Base-by-base conservation (phyloP, 2,888 invertebrate species). In the Halocaridina rubra region DNA sequence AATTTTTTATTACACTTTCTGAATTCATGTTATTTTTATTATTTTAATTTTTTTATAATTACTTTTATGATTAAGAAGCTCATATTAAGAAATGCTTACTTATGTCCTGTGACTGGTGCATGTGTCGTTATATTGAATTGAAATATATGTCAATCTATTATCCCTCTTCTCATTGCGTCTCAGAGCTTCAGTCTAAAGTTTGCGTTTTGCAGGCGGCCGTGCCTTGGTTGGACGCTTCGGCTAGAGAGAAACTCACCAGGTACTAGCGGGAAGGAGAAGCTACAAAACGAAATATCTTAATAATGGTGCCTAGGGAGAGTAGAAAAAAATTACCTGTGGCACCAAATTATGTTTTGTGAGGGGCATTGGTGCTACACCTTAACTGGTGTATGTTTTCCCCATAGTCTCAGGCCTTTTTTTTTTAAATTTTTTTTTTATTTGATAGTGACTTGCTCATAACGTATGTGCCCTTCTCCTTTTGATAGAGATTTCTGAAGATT, bases 201-300 rank as follows among this genome's bases (percentile, higher is more conserved):
- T 86, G 82, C 86, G 86, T 86, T 86, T 86, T 86, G 86, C 86
- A 86, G 86, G 86, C 82, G 77, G 79, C 79, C 74, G 71, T 80
- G 84, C 84, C 84, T 80, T 84, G 84, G 84, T 80, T 75, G 84
- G 84, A 84, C 84, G 79, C 84, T 84, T 77, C 84, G 84, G 84
- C 79, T 80, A 80, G 84, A 80, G 84, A 46, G 74, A 80, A n/a
- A n/a, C 79, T 75, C 84, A 75, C 32, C 84, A 84, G 84, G 84
- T 84, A 84, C 84, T 84, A 84, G 82, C 82, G 82, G 78, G 82
- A 74, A 78, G n/a, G n/a, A n/a, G 82, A 84, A 78, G 82, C 67
- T 61, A 71, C 82, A 19, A 64, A 77, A 72, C 78, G 69, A 69
- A 78, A 72, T 84, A 53, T 77, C 71, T 71, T 79, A n/a, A 77